Evolutionary conservation across 64 coral and sea anemone species (phyloP).

Genomic region (Catalaphyllia jardinei): DNA sequence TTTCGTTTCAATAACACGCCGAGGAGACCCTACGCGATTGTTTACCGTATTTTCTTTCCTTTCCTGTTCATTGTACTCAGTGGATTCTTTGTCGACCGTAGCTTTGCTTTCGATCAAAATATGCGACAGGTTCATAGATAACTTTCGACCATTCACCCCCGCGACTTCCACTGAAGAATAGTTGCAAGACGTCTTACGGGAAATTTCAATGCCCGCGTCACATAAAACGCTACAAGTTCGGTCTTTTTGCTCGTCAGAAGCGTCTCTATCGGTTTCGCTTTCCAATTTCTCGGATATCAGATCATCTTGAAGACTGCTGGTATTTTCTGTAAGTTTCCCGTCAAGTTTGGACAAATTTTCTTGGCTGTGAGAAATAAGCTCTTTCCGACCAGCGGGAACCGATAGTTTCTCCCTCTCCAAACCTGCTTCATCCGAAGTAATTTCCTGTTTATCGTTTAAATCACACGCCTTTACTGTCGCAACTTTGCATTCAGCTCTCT

Average conservation of each 20-base stretch:
- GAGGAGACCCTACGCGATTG: not conserved
- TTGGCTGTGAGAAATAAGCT: not conserved
- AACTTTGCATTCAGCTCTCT: not conserved
- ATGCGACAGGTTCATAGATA: conserved; percentile 33
- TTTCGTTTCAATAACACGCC: not conserved
- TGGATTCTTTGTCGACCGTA: not conserved
- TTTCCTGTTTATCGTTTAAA: conserved; percentile 36
- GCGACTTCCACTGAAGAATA: conserved; percentile 24
- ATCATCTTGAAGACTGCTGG: not conserved
- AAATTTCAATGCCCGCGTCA: conserved; percentile 34
- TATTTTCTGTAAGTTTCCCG: not conserved
- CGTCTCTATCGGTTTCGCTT: not conserved
- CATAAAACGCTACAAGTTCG: conserved; percentile 27
- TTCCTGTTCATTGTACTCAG: not conserved
- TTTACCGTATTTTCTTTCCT: not conserved
- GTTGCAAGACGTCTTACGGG: conserved; percentile 9
- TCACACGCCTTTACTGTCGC: conserved; percentile 6
- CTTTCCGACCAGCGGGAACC: not conserved
- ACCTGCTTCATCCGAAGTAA: not conserved
- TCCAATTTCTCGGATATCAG: not conserved
- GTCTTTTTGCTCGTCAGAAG: not conserved
- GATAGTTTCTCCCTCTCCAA: not conserved
- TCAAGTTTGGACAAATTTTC: not conserved
- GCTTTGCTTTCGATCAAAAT: conserved; percentile 28
- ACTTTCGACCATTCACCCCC: conserved; percentile 11